A percentile compares a stretch with the other conserved stretches of the same genome.
These are phyloP conservation scores for Dryadula phaetusa DNA, from an alignment of 2,888 invertebrate species.

Conservation along the genomic window DNA sequence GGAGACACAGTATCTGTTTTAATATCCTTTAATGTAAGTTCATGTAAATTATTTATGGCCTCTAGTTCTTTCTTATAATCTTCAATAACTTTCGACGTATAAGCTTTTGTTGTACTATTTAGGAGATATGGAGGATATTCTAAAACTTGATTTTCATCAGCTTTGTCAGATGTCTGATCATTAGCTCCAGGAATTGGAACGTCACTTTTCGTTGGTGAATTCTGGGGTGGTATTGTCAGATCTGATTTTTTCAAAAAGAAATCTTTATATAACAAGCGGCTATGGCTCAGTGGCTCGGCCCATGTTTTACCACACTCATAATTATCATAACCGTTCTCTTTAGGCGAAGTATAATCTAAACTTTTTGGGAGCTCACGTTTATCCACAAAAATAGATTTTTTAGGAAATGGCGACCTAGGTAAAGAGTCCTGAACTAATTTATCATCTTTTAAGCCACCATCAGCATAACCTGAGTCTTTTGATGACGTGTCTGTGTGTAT, in stretches of 20 bases:
- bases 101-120: conserved; percentile 77
- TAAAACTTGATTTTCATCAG: conserved; percentile 55
- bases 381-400: conserved; percentile 57
- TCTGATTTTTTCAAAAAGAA: conserved; percentile 77
- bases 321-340: conserved; percentile 60
- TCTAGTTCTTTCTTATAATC: conserved; percentile 81
- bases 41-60: conserved; percentile 77
- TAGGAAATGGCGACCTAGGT: conserved; percentile 61
- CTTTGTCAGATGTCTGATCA: conserved; percentile 51
- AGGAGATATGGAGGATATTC: conserved; percentile 76
- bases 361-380: conserved; percentile 63
- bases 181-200: conserved; percentile 50
- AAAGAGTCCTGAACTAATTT: conserved; percentile 64
- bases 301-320: conserved; percentile 62
- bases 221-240: conserved; percentile 70
- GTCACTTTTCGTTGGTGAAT: conserved; percentile 64
- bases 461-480: conserved; percentile 77
- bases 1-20: conserved; percentile 75
- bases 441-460: conserved; percentile 70
- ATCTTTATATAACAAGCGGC: conserved; percentile 77
- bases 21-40: conserved; percentile 78
- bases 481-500: conserved; percentile 72
- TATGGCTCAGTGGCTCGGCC: conserved; percentile 73
- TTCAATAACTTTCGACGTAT: conserved; percentile 81
- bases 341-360: conserved; percentile 65